Conservation (phyloP, 2,797 vertebrate genomes). For the Catostomus latipinnis region DNA sequence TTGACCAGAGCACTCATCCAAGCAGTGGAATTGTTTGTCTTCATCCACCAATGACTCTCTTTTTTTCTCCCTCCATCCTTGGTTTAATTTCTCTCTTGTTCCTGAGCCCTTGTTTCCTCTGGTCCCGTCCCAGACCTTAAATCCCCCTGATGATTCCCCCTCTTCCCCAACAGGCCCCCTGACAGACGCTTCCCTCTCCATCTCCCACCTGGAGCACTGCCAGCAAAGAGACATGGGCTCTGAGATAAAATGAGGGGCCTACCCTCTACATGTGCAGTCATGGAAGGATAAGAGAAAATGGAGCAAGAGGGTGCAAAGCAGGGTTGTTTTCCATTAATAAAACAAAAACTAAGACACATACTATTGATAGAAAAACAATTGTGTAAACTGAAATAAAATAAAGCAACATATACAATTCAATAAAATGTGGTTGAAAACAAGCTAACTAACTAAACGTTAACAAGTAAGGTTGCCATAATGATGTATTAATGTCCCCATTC, state of each 20-base stretch:
- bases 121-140: constrained; percentile 16
- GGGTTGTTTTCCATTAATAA: neutral
- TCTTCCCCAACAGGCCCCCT: constrained; percentile 32
- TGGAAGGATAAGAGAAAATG: neutral
- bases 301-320: neutral
- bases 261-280: neutral
- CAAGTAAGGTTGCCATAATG: too few relatives aligned
- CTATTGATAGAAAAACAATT: too few relatives aligned
- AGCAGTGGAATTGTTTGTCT: neutral
- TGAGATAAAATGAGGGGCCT: constrained; percentile 52
- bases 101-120: constrained; percentile 17
- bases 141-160: constrained; percentile 34
- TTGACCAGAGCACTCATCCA: neutral
- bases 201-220: constrained; percentile 66
- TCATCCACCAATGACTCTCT: neutral
- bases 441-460: too few relatives aligned
- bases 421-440: neutral
- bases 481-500: too few relatives aligned
- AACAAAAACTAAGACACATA: neutral
- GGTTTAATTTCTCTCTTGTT: constrained; percentile 14
- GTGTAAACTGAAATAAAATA: neutral
- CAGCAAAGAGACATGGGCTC: constrained; percentile 57
- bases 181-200: constrained; percentile 21
- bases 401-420: neutral
- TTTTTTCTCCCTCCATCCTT: constrained; percentile 10